phyloP scores from a whole-genome alignment of 2,113 vertebrate genomes.

The Uropsilus gracilis region DNA sequence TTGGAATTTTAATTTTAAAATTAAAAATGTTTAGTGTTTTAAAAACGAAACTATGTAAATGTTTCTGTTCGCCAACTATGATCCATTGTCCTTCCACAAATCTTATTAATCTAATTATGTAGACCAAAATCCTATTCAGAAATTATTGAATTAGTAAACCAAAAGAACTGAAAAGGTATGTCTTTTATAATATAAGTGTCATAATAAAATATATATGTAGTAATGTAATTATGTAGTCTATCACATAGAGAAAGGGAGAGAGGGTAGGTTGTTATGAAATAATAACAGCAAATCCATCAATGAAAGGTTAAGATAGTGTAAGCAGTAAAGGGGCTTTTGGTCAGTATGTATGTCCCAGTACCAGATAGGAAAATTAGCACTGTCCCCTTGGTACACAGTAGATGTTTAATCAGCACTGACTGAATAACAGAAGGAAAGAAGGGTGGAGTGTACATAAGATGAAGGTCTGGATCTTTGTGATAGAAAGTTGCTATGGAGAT shows the following conservation, averaged over 20 bases:
- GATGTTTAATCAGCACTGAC: not conserved
- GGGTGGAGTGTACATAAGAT: not conserved
- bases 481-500: not conserved
- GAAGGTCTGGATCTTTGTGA: not conserved
- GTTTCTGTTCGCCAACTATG: not conserved
- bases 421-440: not conserved
- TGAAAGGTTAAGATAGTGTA: not conserved
- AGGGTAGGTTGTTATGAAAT: not conserved
- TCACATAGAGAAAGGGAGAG: not conserved
- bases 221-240: not conserved
- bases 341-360: not conserved
- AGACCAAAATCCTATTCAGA: not conserved
- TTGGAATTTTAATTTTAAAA: conserved; percentile 1
- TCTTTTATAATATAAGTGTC: not conserved
- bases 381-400: not conserved
- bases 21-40: not conserved
- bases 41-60: conserved; percentile 35
- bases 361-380: not conserved
- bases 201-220: not conserved
- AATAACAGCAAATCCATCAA: not conserved
- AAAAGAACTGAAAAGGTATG: not conserved
- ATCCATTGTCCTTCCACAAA: not conserved
- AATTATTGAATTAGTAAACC: not conserved
- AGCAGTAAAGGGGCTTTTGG: not conserved
- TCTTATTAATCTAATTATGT: not conserved